Base-by-base conservation (phyloP, 2,797 vertebrate genomes). In the Pangasius djambal region DNA sequence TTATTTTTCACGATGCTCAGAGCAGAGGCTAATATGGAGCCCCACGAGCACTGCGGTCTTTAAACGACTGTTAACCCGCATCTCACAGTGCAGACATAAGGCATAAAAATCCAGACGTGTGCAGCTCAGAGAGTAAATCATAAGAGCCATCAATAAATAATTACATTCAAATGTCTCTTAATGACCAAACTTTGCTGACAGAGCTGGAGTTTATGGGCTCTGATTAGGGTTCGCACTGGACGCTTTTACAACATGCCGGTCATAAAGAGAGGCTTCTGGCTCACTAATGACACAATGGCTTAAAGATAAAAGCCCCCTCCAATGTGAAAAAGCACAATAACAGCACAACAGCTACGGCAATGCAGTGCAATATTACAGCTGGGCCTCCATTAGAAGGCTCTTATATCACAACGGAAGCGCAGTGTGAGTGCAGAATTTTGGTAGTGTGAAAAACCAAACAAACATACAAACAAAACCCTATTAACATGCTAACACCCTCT, bases 71-170 rank as follows among this genome's bases (percentile, higher is more conserved):
- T 94, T 95, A 94, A 95, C 94, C 93, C 91, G 77, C 34, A 94
- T 93, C 93, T 92, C 91, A 89, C 89, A 52, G 34, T 92, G 74
- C 93, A 92, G 92, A 90, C 91, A 89, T 85, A 86, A 83, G 81
- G 92, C 94, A 94, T 93, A 94, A 95, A 91, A 95, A 92, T 89
- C 91, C 90, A 91, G 91, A 92, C 61, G 52, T 78, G 91, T 88
- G 91, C 90, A 93, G 89, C 91, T 87, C 55, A 70, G 93, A 96
- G 93, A 92, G 96, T 94, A 95, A 96, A 96, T 96, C 96, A 95
- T 93, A 92, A 92, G 94, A 93, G 88, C 92, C 95, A 95, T 97
- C 94, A 96, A 97, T 97, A 97, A 97, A 96, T 97, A 97, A 96
- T 95, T 95, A 94, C 92, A 95, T 93, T 95, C 95, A 97, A 97